phyloP scores from a whole-genome alignment of 2,113 vertebrate genomes.

The Trogon surrucura region DNA sequence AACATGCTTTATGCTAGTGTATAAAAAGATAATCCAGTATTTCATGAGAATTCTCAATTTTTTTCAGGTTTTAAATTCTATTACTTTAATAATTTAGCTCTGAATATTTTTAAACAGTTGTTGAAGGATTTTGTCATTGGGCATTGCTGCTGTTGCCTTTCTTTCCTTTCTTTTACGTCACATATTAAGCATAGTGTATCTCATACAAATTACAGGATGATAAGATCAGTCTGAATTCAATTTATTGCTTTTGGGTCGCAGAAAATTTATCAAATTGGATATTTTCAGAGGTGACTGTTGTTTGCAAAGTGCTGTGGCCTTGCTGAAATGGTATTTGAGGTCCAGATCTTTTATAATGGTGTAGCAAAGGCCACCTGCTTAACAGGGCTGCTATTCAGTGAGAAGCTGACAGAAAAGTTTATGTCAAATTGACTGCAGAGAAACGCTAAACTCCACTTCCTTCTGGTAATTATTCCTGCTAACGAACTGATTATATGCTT shows the following conservation, averaged over 20 bases:
- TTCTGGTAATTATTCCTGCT: background rate
- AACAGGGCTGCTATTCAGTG: background rate
- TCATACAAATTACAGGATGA: background rate
- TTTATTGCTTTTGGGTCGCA: background rate
- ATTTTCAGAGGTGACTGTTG: background rate
- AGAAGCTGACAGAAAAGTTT: background rate
- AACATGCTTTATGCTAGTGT: background rate
- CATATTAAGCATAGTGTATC: background rate
- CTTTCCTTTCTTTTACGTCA: background rate
- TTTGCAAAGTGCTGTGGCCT: background rate
- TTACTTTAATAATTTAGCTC: background rate
- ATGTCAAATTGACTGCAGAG: background rate
- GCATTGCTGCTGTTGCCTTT: background rate
- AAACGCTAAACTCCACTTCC: background rate
- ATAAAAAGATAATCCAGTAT: background rate
- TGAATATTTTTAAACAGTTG: background rate
- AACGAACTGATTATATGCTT: background rate
- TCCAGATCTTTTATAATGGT: background rate
- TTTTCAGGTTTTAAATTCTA: background rate
- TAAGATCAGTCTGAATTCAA: background rate
- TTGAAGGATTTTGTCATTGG: background rate
- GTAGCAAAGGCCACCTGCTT: background rate
- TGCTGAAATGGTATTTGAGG: background rate
- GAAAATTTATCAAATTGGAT: background rate
- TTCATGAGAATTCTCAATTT: background rate